Evolutionary conservation across 2,888 invertebrate species (phyloP), one percentile per base, ranked within the genome.

Genomic region (Drosophila stalkeri): DNA sequence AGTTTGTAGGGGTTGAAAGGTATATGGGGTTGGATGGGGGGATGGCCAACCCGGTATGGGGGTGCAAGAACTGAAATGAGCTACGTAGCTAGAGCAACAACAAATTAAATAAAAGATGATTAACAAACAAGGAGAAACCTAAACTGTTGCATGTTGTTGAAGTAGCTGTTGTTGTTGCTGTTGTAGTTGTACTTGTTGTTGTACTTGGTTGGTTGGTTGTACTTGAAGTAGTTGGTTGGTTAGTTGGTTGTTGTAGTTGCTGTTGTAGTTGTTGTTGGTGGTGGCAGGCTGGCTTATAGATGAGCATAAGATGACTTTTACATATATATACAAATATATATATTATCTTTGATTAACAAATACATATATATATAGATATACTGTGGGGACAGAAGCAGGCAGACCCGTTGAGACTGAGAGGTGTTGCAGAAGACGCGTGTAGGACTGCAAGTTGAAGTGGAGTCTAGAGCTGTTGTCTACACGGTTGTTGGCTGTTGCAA

Each of bases 201-300:
- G 65, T 62, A 52, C 54, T 49, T 47, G 64, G 64, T 51, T 63
- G 64, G 44, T 54, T 65, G 46, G 54, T 55, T 41, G 55, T 39
- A 43, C 55, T 71, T 52, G 66, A 66, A 46, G 66, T 37, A 54
- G 52, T 63, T 47, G 20, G 59, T 46, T 47, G 56, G 43, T 35
- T 61, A 31, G 33, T 62, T 62, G 51, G 33, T 62, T 61, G 51
- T n/a, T n/a, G n/a, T n/a, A n/a, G n/a, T n/a, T n/a, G 35, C 31
- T 35, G 54, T 23, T 51, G 51, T 56, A 33, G 54, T 23, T 43
- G 44, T 27, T 6, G 27, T 46, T 46, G 63, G 18, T 73, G 74
- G 64, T 77, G 59, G 78, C 69, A 56, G 79, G 77, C 77, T 77
- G 67, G 79, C 77, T 74, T 77, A 70, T 62, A 79, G 77, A 77